Percentiles rank a stretch among this genome's conserved stretches.
phyloP scores from a whole-genome alignment of 2,797 vertebrate species.

The Peromyscus attwateri region DNA sequence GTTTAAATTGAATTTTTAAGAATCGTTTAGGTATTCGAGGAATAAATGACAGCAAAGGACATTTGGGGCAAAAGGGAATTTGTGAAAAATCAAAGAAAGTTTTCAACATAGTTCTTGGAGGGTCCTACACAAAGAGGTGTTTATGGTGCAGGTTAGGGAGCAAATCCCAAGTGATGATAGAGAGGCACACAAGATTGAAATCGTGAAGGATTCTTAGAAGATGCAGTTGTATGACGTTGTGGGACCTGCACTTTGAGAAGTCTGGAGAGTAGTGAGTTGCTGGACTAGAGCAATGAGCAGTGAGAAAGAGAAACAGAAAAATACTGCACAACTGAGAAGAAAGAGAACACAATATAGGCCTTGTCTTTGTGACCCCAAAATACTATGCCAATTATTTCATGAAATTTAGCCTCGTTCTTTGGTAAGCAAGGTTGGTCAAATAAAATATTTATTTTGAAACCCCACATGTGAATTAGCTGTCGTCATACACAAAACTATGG shows the following conservation, averaged over 20 bases:
- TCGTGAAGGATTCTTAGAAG: not conserved
- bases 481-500: not conserved
- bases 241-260: not conserved
- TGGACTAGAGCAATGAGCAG: not conserved
- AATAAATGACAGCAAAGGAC: not conserved
- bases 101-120: not conserved
- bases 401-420: not conserved
- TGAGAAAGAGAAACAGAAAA: not conserved
- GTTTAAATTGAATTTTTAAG: slow-evolving; percentile 28
- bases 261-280: not conserved
- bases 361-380: slow-evolving; percentile 4
- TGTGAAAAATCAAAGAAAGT: not conserved
- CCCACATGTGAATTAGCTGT: not conserved
- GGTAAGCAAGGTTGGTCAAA: not conserved
- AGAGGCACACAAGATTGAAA: not conserved
- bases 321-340: not conserved
- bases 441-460: slow-evolving; percentile 21
- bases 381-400: not conserved
- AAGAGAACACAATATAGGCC: not conserved
- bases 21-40: slow-evolving; percentile 5
- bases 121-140: not conserved
- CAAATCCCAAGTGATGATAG: not conserved
- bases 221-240: not conserved
- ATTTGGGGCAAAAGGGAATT: not conserved
- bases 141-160: not conserved